phyloP scores from a whole-genome alignment of 2,797 vertebrate species.

The Pipistrellus nathusii region DNA sequence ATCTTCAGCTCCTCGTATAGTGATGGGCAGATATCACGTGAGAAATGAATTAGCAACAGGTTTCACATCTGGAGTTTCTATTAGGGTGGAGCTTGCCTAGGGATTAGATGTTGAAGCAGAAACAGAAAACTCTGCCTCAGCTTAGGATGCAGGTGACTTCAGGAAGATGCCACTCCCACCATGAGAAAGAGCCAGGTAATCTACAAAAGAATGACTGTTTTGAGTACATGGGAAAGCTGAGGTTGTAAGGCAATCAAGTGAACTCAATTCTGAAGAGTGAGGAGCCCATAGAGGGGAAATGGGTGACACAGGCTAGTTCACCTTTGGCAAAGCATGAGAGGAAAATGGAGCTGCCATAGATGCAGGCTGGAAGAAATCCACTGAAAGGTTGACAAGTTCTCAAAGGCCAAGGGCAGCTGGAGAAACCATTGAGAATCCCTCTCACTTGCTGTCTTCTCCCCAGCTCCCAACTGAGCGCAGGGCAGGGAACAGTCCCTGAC shows the following conservation, averaged over 20 bases:
- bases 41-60: background rate
- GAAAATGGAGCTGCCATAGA: accelerated
- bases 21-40: background rate
- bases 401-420: background rate
- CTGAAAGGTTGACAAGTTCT: background rate
- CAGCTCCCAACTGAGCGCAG: too few relatives aligned
- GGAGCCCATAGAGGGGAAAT: accelerated
- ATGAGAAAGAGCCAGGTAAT: background rate
- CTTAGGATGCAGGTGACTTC: background rate
- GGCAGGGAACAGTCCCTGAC: background rate
- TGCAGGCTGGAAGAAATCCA: background rate
- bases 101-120: background rate
- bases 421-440: background rate
- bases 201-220: background rate
- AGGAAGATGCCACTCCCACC: background rate
- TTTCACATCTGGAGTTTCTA: background rate
- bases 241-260: background rate
- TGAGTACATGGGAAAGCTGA: background rate
- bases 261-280: background rate
- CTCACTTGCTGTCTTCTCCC: background rate
- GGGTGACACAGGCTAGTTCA: background rate
- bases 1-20: background rate
- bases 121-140: background rate
- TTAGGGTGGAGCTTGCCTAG: accelerated
- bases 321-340: accelerated